These are phyloP conservation scores for Pseudochaenichthys georgianus DNA, from an alignment of 2,797 vertebrate species.

Conservation along the genomic window DNA sequence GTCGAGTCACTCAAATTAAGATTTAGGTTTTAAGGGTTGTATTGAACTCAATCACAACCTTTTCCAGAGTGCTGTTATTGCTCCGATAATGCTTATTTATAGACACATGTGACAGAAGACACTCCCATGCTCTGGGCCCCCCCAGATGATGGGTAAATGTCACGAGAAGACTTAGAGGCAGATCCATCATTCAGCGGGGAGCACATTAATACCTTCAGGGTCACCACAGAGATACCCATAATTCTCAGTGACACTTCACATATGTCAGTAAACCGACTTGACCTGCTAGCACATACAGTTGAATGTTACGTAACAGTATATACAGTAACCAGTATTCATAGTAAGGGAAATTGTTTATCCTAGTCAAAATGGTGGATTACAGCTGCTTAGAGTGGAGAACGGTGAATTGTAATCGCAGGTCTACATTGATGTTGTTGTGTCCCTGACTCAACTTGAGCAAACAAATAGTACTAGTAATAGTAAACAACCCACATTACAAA, in stretches of 20 bases:
- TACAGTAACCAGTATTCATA: conserved; percentile 3
- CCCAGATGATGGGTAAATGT: conserved; percentile 49
- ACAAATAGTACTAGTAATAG: neutral
- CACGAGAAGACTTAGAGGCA: conserved; percentile 44
- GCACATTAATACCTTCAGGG: conserved; percentile 43
- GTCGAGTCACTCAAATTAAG: no score
- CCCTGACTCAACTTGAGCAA: neutral
- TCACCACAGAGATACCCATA: conserved; percentile 24
- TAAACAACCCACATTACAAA: neutral
- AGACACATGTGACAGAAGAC: neutral
- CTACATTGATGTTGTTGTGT: conserved; percentile 19
- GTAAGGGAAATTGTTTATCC: neutral
- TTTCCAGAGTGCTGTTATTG: no score
- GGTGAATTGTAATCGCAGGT: conserved; percentile 5
- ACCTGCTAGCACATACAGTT: neutral
- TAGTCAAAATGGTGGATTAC: conserved; percentile 1
- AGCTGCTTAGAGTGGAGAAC: neutral
- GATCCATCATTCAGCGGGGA: conserved; percentile 39
- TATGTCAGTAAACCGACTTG: conserved; percentile 31
- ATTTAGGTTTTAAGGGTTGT: no score
- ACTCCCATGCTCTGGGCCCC: conserved; percentile 8
- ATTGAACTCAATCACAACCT: no score
- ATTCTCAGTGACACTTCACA: conserved; percentile 50
- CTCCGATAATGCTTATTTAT: neutral
- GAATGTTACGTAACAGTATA: conserved; percentile 42